Conservation (phyloP, 2,888 invertebrate genomes). For the Sesia apiformis region DNA sequence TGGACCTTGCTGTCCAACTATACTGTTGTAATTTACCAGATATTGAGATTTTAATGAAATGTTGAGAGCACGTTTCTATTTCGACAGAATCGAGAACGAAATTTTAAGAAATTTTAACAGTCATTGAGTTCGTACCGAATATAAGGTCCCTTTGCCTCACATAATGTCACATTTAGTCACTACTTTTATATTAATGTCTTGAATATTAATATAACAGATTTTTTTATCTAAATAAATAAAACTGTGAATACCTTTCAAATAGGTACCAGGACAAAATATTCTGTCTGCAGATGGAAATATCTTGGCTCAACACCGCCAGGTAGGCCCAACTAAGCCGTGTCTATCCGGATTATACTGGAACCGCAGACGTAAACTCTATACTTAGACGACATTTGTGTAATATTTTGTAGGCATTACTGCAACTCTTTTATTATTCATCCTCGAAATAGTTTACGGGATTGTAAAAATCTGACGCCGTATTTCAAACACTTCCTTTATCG, state of each 20-base stretch:
- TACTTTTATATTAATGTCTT: too few species aligned
- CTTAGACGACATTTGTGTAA: background rate
- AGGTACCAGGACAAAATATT: background rate
- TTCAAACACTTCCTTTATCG: constrained; percentile 9
- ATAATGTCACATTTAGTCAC: too few species aligned
- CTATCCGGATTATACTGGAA: constrained; percentile 23
- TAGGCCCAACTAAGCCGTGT: constrained; percentile 16
- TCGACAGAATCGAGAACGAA: too few species aligned
- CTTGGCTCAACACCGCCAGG: constrained; percentile 7
- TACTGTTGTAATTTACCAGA: too few species aligned
- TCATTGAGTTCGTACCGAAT: too few species aligned
- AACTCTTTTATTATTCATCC: background rate
- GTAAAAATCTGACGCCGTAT: background rate
- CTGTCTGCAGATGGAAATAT: constrained; percentile 3
- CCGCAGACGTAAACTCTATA: constrained; percentile 8
- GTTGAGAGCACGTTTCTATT: too few species aligned
- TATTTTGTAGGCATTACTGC: background rate
- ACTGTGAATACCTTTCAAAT: background rate
- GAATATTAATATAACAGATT: too few species aligned
- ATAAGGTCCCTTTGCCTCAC: too few species aligned
- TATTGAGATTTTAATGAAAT: too few species aligned
- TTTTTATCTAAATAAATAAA: too few species aligned
- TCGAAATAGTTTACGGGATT: background rate
- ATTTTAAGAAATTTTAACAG: too few species aligned
- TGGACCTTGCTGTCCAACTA: too few species aligned